Conservation (phyloP, 53 echinoderm and acorn worm genomes). For the Crossaster papposus region DNA sequence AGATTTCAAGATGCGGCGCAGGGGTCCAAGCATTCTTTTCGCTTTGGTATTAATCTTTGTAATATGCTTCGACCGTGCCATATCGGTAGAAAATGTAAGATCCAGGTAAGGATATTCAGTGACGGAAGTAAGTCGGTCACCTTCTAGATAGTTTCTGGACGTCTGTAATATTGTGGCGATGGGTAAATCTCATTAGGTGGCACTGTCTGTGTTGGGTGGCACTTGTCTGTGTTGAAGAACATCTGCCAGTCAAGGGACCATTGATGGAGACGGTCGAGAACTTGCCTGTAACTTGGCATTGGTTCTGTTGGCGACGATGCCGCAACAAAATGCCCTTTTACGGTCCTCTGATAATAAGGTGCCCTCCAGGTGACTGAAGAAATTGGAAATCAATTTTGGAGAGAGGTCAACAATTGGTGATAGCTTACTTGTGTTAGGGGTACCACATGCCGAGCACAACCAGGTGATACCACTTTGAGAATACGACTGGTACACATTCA, state of each 20-base stretch:
- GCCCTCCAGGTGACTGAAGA: no score
- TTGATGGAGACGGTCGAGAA: background rate
- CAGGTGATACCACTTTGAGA: background rate
- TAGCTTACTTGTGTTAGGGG: constrained; percentile 18
- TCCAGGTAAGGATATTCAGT: constrained; percentile 14
- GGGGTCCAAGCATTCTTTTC: background rate
- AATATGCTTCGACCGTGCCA: constrained; percentile 37
- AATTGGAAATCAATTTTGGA: no score
- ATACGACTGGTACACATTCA: constrained; percentile 38
- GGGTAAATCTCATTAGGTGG: constrained; percentile 21
- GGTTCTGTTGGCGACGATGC: constrained; percentile 10
- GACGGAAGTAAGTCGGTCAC: no score
- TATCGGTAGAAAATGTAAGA: constrained; percentile 12
- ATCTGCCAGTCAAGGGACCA: constrained; percentile 22
- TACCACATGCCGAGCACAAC: constrained; percentile 9
- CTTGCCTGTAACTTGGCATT: background rate
- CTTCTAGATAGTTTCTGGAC: background rate
- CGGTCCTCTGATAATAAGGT: background rate
- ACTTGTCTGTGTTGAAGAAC: constrained; percentile 27
- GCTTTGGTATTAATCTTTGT: background rate
- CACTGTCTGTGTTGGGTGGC: no score
- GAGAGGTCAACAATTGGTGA: background rate
- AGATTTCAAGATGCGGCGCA: background rate
- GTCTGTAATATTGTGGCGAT: background rate
- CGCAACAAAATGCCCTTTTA: background rate